Conservation (phyloP, 1,140 invertebrate genomes). For the Caenorhabditis tropicalis region DNA sequence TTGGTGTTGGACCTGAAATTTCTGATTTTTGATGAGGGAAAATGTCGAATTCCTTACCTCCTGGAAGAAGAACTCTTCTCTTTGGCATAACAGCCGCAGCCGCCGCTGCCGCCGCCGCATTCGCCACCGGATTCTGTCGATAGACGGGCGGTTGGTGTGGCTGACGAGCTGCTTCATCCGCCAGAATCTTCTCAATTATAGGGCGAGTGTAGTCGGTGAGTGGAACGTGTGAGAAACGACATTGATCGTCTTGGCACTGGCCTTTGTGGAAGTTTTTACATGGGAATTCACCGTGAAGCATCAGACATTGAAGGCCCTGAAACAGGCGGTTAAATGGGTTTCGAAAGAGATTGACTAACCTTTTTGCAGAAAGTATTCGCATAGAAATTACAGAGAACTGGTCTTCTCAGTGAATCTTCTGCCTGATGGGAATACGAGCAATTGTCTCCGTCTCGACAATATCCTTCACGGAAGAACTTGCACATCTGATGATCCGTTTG, state of each 20-base stretch:
- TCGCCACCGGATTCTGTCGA: neutral
- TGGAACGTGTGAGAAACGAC: slow-evolving; percentile 67
- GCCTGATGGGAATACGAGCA: slow-evolving; percentile 69
- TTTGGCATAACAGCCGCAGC: neutral
- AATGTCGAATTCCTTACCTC: neutral
- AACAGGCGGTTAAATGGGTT: neutral
- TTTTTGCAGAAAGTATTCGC: slow-evolving; percentile 69
- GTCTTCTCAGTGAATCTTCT: slow-evolving; percentile 63
- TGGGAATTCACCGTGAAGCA: slow-evolving; percentile 71
- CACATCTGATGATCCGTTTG: slow-evolving; percentile 66
- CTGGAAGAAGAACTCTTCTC: slow-evolving; percentile 44
- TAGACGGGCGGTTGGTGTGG: neutral
- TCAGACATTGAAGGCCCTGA: slow-evolving; percentile 60
- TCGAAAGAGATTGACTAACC: neutral
- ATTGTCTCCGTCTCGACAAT: slow-evolving; percentile 68
- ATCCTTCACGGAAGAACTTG: slow-evolving; percentile 72
- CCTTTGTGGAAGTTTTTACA: slow-evolving; percentile 69
- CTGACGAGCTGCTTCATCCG: slow-evolving; percentile 49
- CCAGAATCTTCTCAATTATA: slow-evolving; percentile 63
- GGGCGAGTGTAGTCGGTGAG: slow-evolving; percentile 66
- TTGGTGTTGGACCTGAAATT: neutral
- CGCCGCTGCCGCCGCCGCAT: neutral
- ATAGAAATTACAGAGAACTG: slow-evolving; percentile 68
- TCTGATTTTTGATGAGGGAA: neutral
- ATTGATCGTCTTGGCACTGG: slow-evolving; percentile 66